Conservation (phyloP, 2,888 invertebrate genomes). For the Mycalesis mineus region DNA sequence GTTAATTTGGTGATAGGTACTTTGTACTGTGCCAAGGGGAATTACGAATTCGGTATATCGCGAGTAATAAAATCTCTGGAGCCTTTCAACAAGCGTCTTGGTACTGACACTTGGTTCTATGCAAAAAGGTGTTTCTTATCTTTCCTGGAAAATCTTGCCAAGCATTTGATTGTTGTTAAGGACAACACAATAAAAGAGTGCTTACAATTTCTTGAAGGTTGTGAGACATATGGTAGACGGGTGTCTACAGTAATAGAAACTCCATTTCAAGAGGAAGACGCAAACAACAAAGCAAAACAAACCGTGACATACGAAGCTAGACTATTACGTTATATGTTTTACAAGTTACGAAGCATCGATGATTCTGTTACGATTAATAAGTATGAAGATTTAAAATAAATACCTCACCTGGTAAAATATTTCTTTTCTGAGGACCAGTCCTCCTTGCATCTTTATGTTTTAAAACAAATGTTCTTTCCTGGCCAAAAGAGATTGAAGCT, state of each 20-base stretch:
- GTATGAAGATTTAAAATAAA: constrained; percentile 74
- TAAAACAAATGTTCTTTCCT: constrained; percentile 80
- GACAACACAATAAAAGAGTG: constrained; percentile 93
- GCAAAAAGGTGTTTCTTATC: constrained; percentile 97
- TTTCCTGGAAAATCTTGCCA: constrained; percentile 92
- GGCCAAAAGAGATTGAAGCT: constrained; percentile 83
- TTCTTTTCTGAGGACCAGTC: constrained; percentile 56
- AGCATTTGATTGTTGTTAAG: constrained; percentile 91
- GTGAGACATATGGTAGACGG: constrained; percentile 90
- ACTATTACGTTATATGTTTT: constrained; percentile 87
- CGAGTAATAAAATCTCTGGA: constrained; percentile 97
- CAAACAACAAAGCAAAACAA: constrained; percentile 86
- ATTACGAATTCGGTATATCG: constrained; percentile 99
- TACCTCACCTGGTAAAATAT: constrained; percentile 62
- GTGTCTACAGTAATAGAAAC: constrained; percentile 90
- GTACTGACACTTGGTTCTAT: constrained; percentile 99
- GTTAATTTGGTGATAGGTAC: constrained; percentile 99
- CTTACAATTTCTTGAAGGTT: constrained; percentile 91
- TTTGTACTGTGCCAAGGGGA: constrained; percentile 98
- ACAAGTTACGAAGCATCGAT: constrained; percentile 80
- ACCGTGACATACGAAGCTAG: constrained; percentile 95
- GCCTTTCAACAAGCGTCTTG: constrained; percentile 94
- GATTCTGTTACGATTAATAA: constrained; percentile 74
- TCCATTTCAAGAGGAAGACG: constrained; percentile 84
- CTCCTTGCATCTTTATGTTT: constrained; percentile 79